phyloP scores from a whole-genome alignment of 2,888 invertebrate species.

The Drosophila siamana region DNA sequence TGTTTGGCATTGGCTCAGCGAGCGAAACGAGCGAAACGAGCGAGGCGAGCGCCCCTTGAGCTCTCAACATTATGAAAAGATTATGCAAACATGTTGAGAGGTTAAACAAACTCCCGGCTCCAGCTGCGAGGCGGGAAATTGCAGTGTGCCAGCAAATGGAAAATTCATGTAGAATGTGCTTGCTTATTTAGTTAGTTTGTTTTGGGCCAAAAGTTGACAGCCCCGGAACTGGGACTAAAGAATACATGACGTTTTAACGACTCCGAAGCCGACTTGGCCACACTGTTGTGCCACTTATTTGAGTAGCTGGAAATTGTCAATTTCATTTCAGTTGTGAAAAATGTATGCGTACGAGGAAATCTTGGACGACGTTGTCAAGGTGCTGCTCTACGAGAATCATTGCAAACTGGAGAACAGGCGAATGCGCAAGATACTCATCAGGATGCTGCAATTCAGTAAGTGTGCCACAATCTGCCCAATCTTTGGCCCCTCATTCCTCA shows the following conservation, averaged over 20 bases:
- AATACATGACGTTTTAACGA: background rate
- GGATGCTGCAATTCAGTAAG: constrained; percentile 30
- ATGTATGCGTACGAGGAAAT: constrained; percentile 20
- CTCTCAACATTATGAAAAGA: constrained; percentile 68
- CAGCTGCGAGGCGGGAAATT: background rate
- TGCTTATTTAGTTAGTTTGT: background rate
- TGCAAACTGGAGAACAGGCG: background rate
- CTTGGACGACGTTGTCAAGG: constrained; percentile 15
- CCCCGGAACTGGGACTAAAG: background rate
- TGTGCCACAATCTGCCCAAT: too few species aligned
- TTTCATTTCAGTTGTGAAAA: background rate
- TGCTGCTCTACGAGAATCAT: constrained; percentile 20
- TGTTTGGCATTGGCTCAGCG: constrained; percentile 47
- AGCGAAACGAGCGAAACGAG: constrained; percentile 35
- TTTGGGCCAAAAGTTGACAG: background rate
- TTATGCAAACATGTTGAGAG: constrained; percentile 61
- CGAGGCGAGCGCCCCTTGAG: constrained; percentile 25
- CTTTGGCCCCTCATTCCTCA: too few species aligned
- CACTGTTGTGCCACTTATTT: background rate
- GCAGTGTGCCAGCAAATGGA: constrained; percentile 6
- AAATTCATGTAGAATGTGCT: constrained; percentile 14
- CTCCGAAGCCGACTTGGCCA: background rate
- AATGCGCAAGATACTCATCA: constrained; percentile 18
- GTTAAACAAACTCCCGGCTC: constrained; percentile 18
- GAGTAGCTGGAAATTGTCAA: background rate